Evolutionary conservation across 2,113 vertebrate genomes (phyloP).

Genomic region (Cyphomyrus discorhynchus): DNA sequence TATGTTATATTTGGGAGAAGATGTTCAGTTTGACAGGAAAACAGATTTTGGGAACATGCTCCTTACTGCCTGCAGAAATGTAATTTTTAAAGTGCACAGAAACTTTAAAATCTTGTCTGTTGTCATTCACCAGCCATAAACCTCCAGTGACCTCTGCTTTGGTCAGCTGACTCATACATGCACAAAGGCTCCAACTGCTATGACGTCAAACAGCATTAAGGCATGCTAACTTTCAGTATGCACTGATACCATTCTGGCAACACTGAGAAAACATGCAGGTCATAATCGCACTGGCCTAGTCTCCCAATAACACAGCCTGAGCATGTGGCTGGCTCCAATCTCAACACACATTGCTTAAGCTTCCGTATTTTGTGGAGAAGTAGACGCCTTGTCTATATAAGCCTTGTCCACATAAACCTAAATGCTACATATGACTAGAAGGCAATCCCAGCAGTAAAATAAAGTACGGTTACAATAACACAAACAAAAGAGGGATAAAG

Average conservation of each 20-base stretch:
- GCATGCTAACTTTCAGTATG: background rate
- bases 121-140: background rate
- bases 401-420: background rate
- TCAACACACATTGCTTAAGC: background rate
- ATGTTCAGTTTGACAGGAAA: background rate
- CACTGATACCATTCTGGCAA: background rate
- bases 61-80: background rate
- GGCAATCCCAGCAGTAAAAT: background rate
- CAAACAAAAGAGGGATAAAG: slow-evolving; percentile 4
- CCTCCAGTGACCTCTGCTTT: background rate
- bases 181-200: background rate
- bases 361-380: background rate
- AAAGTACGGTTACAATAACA: background rate
- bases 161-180: background rate
- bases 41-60: background rate
- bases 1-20: background rate
- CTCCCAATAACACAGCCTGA: background rate
- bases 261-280: background rate
- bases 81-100: background rate
- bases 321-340: background rate
- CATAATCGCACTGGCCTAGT: background rate
- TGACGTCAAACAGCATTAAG: background rate
- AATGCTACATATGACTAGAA: background rate
- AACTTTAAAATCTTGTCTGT: background rate
- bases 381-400: background rate